Base-by-base conservation (phyloP, 2,888 invertebrate species). In the Apotomis capreana region DNA sequence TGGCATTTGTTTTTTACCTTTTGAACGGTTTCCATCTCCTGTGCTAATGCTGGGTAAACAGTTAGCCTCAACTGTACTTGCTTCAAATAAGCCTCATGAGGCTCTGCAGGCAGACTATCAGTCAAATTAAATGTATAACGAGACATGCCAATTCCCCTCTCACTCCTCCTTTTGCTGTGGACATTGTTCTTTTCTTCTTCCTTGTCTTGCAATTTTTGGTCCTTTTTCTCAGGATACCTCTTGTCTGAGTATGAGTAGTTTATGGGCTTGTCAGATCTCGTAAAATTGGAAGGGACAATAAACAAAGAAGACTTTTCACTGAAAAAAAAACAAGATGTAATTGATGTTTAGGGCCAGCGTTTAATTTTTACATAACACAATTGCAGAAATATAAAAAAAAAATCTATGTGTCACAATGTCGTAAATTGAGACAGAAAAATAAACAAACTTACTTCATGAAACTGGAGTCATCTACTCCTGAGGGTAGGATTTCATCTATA, bases 231-330 rank as follows among this genome's bases (percentile, higher is more conserved):
- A 57, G 76, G 76, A 62, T 83, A 84, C 73, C 87, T 79, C 83
- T 94, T 84, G 77, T 89, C 81, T 74, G 89, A 86, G 75, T 93
- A 91, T 10, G 84, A 76, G 79, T 92, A 89, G 76, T 83, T 83
- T 57, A 89, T 87, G 6, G 94, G 91, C 26, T 93, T 95, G 82
- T 97, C 98, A 77, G 96, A 95, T 76, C 97, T 95, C 40, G 97
- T 96, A 87, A 97, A 98, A 52, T 95, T 92, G 26, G 96, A 91
- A 15, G 98, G 98, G n/a, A 96, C 94, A 54, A 97, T 91, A 80
- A 96, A 95, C 15, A 95, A 87, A 0, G 95, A 95, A 4, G 94
- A 91, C 61, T 86, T 83, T 73, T 84, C 75, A 46, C 91, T 92
- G 76, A 55, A n/a, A 40, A 37, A 49, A 13, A 26, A 6, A 57